Conservation (phyloP, 64 coral and sea anemone species). For the Porites australiensis region DNA sequence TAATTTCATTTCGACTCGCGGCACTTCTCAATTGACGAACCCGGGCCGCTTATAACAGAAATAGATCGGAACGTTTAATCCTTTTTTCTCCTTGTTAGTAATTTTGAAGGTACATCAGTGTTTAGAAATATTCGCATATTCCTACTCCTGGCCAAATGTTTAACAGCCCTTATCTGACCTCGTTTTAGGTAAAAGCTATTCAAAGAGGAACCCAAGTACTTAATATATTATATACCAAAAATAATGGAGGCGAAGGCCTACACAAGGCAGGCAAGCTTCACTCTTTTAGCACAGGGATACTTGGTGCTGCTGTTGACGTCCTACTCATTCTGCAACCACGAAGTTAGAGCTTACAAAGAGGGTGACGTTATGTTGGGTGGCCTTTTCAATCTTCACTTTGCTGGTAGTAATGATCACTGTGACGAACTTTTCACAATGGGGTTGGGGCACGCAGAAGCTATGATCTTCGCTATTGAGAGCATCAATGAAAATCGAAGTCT, state of each 20-base stretch:
- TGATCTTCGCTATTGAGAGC: slow-evolving; percentile 41
- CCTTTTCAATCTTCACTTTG: slow-evolving; percentile 18
- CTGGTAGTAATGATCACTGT: not conserved
- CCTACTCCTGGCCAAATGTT: not conserved
- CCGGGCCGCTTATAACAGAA: no score
- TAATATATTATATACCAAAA: no score
- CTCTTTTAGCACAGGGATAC: not conserved
- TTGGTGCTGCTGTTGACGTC: not conserved
- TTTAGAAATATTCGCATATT: no score
- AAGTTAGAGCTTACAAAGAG: slow-evolving; percentile 12
- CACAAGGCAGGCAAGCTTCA: not conserved
- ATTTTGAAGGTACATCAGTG: no score
- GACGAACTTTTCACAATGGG: slow-evolving; percentile 40
- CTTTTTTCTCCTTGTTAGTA: no score
- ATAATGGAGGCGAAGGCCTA: not conserved
- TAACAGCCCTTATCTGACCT: not conserved
- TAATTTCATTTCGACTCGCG: no score
- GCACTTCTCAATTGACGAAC: no score
- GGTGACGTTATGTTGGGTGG: slow-evolving; percentile 39
- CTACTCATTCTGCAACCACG: not conserved
- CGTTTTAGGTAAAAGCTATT: not conserved
- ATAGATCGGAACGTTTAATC: no score
- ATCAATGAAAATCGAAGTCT: not conserved
- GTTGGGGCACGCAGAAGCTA: slow-evolving; percentile 22
- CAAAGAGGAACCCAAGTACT: no score